Conservation (phyloP, 1,140 invertebrate genomes). For the Stenopsyche tienmushanensis region DNA sequence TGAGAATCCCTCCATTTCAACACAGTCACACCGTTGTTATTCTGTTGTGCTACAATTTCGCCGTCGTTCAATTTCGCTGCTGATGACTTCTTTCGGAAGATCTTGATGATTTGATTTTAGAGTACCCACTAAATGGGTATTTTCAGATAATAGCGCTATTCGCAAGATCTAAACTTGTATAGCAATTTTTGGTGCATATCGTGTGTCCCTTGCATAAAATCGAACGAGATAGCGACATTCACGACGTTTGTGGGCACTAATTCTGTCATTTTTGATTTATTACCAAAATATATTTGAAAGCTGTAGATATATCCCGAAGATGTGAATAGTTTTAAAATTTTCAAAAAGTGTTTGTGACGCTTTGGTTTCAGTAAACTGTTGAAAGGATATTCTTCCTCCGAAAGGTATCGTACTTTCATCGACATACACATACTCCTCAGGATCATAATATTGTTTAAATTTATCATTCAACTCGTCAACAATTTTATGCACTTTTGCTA, state of each 20-base stretch:
- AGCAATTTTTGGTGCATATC: conserved; percentile 45
- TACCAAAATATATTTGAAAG: conserved; percentile 44
- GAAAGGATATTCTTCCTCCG: conserved; percentile 42
- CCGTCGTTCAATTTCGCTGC: conserved; percentile 40
- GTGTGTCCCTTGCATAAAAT: conserved; percentile 43
- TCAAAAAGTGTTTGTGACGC: conserved; percentile 45
- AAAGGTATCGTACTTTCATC: conserved; percentile 47
- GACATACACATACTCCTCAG: conserved; percentile 34
- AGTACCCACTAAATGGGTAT: conserved; percentile 55
- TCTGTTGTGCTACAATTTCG: conserved; percentile 39
- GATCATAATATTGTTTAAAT: conserved; percentile 18
- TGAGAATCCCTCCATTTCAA: conserved; percentile 43
- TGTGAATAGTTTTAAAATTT: conserved; percentile 46
- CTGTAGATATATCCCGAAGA: conserved; percentile 43
- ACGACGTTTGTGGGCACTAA: conserved; percentile 37
- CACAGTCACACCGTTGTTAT: conserved; percentile 39
- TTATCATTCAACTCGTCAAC: conserved; percentile 8
- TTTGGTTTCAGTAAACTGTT: conserved; percentile 45
- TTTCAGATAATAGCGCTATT: conserved; percentile 46
- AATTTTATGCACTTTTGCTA: conserved; percentile 13
- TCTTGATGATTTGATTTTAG: conserved; percentile 47
- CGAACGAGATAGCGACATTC: conserved; percentile 23
- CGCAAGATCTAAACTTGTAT: conserved; percentile 49
- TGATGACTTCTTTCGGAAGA: conserved; percentile 45
- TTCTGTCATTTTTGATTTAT: conserved; percentile 33